A percentile compares a stretch with the other conserved stretches of the same genome.
These are phyloP conservation scores for Drosophila leonis DNA, from an alignment of 2,888 invertebrate species.

Conservation along the genomic window DNA sequence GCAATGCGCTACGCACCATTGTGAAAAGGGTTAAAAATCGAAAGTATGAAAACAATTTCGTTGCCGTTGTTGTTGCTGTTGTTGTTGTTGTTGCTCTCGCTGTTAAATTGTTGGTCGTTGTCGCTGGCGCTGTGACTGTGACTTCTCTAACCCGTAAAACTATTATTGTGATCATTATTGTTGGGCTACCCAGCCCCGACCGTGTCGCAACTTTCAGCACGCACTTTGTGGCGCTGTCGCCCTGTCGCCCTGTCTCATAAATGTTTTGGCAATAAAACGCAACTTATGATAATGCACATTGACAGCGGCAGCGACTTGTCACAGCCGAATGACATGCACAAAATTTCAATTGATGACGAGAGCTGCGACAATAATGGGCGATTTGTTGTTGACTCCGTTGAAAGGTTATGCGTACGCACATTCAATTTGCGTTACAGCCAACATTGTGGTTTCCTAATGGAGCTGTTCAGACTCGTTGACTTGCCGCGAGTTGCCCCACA, in stretches of 20 bases:
- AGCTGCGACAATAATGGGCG: slow-evolving; percentile 64
- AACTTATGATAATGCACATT: slow-evolving; percentile 75
- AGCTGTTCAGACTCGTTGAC: neutral
- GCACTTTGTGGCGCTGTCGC: slow-evolving; percentile 65
- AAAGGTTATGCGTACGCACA: slow-evolving; percentile 36
- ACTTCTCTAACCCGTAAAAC: slow-evolving; percentile 77
- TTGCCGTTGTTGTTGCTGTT: slow-evolving; percentile 57
- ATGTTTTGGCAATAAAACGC: slow-evolving; percentile 78
- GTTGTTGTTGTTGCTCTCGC: slow-evolving; percentile 55
- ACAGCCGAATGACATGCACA: slow-evolving; percentile 61
- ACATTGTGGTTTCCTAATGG: slow-evolving; percentile 3
- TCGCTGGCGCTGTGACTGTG: slow-evolving; percentile 69
- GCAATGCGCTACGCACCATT: slow-evolving; percentile 60
- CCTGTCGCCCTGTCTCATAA: slow-evolving; percentile 61
- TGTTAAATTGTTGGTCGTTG: slow-evolving; percentile 69
- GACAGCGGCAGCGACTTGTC: slow-evolving; percentile 57
- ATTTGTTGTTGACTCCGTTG: slow-evolving; percentile 36
- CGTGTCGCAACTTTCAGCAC: slow-evolving; percentile 58
- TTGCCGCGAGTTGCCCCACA: neutral
- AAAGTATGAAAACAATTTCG: slow-evolving; percentile 72
- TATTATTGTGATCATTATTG: slow-evolving; percentile 77
- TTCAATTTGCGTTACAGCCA: slow-evolving; percentile 15
- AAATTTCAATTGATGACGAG: slow-evolving; percentile 68
- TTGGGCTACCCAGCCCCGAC: slow-evolving; percentile 8
- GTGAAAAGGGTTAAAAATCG: slow-evolving; percentile 62